A percentile compares a stretch with the other conserved stretches of the same genome.
Conservation (phyloP, 2,113 vertebrate species). For the Trachemys scripta region DNA sequence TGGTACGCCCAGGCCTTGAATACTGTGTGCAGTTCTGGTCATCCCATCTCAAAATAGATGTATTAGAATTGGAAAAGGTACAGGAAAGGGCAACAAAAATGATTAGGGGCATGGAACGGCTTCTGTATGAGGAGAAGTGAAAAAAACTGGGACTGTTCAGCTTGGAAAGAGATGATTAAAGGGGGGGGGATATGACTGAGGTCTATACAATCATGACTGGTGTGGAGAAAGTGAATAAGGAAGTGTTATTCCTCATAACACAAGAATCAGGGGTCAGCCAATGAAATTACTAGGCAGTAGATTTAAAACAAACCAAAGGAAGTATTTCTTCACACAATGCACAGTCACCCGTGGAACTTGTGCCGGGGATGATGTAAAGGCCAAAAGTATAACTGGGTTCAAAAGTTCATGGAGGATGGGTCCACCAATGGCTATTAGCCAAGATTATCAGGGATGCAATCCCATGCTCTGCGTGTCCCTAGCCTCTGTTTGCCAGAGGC, state of each 20-base stretch:
- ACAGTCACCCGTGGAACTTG: too few relatives aligned
- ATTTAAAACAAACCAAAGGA: neutral
- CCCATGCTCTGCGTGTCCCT: neutral
- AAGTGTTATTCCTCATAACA: neutral
- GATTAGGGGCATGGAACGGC: neutral
- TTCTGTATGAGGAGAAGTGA: neutral
- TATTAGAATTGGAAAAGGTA: neutral
- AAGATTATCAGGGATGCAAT: neutral
- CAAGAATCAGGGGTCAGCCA: neutral
- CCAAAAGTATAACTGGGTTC: neutral
- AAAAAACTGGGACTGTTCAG: neutral
- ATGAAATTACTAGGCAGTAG: neutral
- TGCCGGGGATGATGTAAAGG: neutral
- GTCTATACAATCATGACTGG: neutral
- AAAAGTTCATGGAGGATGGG: neutral
- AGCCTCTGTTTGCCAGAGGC: neutral
- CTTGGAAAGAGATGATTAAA: neutral
- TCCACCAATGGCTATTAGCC: neutral
- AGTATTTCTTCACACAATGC: neutral
- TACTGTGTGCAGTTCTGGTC: neutral
- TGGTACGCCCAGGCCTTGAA: neutral
- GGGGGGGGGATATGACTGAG: neutral
- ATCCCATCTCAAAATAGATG: neutral
- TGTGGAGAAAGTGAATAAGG: neutral
- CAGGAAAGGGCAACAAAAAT: neutral